A percentile compares a stretch with the other conserved stretches of the same genome.
Conservation (phyloP, 1,140 invertebrate genomes). For the Bombus waltoni region DNA sequence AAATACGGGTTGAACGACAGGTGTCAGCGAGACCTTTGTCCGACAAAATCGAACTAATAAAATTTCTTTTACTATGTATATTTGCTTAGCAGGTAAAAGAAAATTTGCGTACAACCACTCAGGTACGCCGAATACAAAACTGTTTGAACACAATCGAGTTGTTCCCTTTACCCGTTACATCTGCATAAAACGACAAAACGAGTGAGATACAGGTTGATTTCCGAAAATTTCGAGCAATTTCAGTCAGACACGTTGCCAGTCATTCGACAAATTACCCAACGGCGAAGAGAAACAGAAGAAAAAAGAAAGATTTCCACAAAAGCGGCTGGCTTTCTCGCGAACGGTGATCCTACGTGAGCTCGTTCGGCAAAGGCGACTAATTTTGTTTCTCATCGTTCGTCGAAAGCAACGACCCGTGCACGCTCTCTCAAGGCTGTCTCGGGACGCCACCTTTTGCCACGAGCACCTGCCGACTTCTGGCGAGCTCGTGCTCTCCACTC, state of each 20-base stretch:
- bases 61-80: not conserved
- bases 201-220: not conserved
- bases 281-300: not conserved
- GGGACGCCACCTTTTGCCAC: constrained; percentile 62
- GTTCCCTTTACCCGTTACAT: too few species aligned
- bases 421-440: constrained; percentile 65
- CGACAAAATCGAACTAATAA: too few species aligned
- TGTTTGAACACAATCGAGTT: not conserved
- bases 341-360: constrained; percentile 24
- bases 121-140: too few species aligned
- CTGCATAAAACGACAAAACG: not conserved
- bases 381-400: constrained; percentile 69
- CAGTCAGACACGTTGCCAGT: not conserved
- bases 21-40: not conserved
- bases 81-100: constrained; percentile 5
- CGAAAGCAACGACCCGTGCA: constrained; percentile 72
- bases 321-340: constrained; percentile 24
- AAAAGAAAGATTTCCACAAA: constrained; percentile 1
- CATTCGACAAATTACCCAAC: constrained; percentile 20
- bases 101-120: constrained; percentile 8
- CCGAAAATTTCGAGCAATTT: constrained; percentile 1
- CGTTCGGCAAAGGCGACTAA: constrained; percentile 58
- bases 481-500: constrained; percentile 48
- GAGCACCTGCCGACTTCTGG: constrained; percentile 67
- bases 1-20: not conserved